Conservation (phyloP, 2,797 vertebrate species). For the Anas bahamensis region DNA sequence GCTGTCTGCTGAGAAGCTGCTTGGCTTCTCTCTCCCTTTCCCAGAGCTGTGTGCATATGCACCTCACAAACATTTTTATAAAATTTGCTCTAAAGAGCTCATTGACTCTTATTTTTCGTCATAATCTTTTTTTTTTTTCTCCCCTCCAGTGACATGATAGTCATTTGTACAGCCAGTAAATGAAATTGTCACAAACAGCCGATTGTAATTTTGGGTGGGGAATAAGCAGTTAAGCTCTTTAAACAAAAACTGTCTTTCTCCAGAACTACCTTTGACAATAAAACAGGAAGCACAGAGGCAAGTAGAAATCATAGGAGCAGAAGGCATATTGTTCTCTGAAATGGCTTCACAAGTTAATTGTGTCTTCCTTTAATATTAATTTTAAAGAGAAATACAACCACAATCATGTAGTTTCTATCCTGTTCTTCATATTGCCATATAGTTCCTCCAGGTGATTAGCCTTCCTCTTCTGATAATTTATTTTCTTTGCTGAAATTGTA, state of each 20-base stretch:
- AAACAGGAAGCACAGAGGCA: constrained; percentile 16
- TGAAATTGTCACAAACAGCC: constrained; percentile 18
- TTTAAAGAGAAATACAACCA: background rate
- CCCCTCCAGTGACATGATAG: background rate
- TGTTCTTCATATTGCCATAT: background rate
- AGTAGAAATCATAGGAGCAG: constrained; percentile 2
- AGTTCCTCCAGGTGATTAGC: background rate
- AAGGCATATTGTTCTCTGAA: background rate
- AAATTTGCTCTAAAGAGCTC: constrained; percentile 6
- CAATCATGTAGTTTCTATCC: background rate
- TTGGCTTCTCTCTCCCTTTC: background rate
- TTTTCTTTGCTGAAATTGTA: background rate
- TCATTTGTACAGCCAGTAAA: constrained; percentile 22
- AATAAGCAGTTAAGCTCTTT: constrained; percentile 38
- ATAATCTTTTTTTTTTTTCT: background rate
- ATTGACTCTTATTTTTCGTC: background rate
- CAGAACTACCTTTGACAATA: constrained; percentile 10
- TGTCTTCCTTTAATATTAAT: background rate
- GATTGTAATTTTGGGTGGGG: background rate
- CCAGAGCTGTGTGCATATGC: background rate
- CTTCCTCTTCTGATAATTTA: background rate
- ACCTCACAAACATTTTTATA: background rate
- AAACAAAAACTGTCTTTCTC: constrained; percentile 47
- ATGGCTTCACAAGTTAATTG: background rate
- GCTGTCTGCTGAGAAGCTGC: background rate